These are phyloP conservation scores for Gastracanthus pulcherrimus DNA, from an alignment of 2,888 invertebrate species.

Conservation along the genomic window DNA sequence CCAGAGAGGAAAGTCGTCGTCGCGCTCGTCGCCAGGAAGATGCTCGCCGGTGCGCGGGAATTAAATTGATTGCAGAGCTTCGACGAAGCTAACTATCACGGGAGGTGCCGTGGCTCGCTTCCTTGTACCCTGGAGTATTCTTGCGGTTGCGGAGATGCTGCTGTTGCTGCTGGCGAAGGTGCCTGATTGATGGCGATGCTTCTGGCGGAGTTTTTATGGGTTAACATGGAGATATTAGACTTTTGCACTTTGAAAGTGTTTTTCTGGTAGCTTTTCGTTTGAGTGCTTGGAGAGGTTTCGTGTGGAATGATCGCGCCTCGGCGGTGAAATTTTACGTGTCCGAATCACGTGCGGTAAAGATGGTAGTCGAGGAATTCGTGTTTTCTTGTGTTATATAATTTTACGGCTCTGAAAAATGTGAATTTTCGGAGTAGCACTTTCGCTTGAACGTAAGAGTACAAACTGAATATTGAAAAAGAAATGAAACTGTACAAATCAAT, in stretches of 20 bases:
- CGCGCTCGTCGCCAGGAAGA: neutral
- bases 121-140: neutral
- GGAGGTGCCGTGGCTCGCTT: too few relatives aligned
- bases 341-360: neutral
- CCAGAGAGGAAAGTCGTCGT: neutral
- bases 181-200: neutral
- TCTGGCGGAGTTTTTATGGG: neutral
- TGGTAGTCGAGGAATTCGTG: neutral
- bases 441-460: too few relatives aligned
- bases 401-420: neutral
- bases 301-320: neutral
- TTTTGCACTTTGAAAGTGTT: neutral
- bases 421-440: neutral
- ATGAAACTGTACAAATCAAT: neutral
- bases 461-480: neutral
- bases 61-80: conserved; percentile 4
- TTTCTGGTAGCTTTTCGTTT: neutral
- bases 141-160: neutral
- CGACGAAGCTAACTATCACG: too few relatives aligned
- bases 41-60: neutral
- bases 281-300: neutral
- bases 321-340: neutral
- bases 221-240: neutral
- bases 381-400: neutral
- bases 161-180: neutral